phyloP scores from a whole-genome alignment of 2,113 vertebrate genomes.

The Ameiurus melas region DNA sequence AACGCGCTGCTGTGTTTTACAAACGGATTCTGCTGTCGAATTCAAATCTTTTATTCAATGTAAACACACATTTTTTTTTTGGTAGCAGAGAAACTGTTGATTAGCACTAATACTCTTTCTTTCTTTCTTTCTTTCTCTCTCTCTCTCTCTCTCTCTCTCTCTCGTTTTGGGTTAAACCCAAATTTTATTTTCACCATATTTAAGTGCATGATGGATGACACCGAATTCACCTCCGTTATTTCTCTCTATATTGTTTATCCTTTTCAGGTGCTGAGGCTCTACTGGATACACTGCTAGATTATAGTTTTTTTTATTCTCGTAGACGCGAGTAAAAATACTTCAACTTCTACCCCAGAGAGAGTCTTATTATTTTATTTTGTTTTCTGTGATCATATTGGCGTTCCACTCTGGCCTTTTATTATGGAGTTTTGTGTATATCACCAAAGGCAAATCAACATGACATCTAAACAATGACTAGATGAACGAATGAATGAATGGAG shows the following conservation, averaged over 20 bases:
- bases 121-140: too few species aligned
- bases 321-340: not conserved
- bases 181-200: not conserved
- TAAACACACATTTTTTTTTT: too few species aligned
- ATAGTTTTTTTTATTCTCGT: too few species aligned
- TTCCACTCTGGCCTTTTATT: not conserved
- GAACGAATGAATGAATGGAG: too few species aligned
- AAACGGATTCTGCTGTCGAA: not conserved
- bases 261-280: not conserved
- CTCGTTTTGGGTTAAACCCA: not conserved
- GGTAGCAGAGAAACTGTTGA: not conserved
- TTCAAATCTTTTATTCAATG: not conserved
- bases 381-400: not conserved
- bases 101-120: too few species aligned
- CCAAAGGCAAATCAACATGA: not conserved
- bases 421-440: not conserved
- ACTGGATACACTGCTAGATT: too few species aligned
- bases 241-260: not conserved
- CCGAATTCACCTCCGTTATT: not conserved
- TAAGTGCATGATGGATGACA: not conserved
- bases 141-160: too few species aligned
- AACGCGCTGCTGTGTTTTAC: not conserved
- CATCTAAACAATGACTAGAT: too few species aligned
- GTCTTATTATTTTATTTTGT: not conserved
- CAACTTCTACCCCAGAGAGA: not conserved